Percentiles rank a stretch among this genome's conserved stretches.
Conservation (phyloP, 2,888 invertebrate genomes). For the Aporophyla nigra region DNA sequence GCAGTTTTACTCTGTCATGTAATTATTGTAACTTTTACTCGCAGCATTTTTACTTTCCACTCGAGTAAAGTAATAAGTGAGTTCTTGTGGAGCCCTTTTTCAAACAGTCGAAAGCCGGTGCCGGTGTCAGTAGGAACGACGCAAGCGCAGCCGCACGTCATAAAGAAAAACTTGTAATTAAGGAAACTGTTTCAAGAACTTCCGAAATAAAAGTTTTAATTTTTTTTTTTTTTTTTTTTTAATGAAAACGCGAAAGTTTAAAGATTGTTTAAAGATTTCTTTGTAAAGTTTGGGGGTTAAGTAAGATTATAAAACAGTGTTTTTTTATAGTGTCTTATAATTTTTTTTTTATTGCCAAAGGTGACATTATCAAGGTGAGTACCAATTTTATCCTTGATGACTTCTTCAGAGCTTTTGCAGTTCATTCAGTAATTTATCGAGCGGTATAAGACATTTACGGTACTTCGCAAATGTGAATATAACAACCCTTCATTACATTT, state of each 20-base stretch:
- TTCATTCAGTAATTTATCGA: slow-evolving; percentile 43
- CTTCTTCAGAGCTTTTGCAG: slow-evolving; percentile 20
- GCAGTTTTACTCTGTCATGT: slow-evolving; percentile 66
- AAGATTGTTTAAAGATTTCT: background rate
- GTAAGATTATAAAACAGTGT: slow-evolving; percentile 12
- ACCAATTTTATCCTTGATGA: background rate
- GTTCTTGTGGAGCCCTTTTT: slow-evolving; percentile 81
- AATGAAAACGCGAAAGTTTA: slow-evolving; percentile 13
- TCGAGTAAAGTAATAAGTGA: slow-evolving; percentile 66
- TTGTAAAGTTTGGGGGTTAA: background rate
- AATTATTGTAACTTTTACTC: slow-evolving; percentile 80
- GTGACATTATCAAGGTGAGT: slow-evolving; percentile 44
- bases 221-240: too few species aligned
- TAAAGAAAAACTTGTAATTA: slow-evolving; percentile 65
- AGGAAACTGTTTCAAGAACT: slow-evolving; percentile 33
- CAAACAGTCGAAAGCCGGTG: slow-evolving; percentile 80
- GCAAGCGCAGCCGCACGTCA: slow-evolving; percentile 63
- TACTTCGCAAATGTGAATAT: slow-evolving; percentile 59
- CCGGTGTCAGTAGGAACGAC: slow-evolving; percentile 61
- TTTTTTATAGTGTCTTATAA: slow-evolving; percentile 14
- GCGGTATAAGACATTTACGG: slow-evolving; percentile 55
- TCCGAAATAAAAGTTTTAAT: too few species aligned
- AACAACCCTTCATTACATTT: slow-evolving; percentile 38
- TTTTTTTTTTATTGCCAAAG: background rate
- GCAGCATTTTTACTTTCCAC: slow-evolving; percentile 83